Percentiles rank a stretch among this genome's conserved stretches.
These are phyloP conservation scores for Phasia obesa DNA, from an alignment of 2,888 invertebrate species.

Conservation along the genomic window DNA sequence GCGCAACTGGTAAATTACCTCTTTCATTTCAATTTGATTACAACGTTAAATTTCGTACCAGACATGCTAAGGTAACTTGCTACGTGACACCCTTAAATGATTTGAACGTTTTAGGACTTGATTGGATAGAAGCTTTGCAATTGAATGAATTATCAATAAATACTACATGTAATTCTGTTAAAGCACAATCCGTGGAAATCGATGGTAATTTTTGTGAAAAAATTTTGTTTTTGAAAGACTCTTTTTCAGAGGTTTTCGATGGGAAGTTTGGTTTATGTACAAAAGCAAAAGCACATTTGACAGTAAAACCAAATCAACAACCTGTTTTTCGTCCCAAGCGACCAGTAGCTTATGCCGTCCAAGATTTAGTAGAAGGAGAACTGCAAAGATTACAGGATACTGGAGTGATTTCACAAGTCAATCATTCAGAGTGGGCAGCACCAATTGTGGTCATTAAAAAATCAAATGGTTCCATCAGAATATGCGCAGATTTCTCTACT, in stretches of 20 bases:
- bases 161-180: too few species aligned
- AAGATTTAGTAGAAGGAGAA: constrained; percentile 67
- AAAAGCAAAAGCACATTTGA: too few species aligned
- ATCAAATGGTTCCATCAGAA: not conserved
- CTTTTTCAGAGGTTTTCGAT: constrained; percentile 65
- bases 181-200: too few species aligned
- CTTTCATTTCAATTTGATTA: constrained; percentile 56
- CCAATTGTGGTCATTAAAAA: too few species aligned
- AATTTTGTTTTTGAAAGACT: constrained; percentile 53
- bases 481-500: constrained; percentile 4
- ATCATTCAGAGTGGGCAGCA: constrained; percentile 61
- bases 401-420: too few species aligned
- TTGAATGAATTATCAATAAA: constrained; percentile 61
- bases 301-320: constrained; percentile 62
- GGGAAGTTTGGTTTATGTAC: constrained; percentile 56
- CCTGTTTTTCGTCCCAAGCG: constrained; percentile 69
- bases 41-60: constrained; percentile 29
- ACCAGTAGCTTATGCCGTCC: constrained; percentile 53
- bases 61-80: constrained; percentile 30
- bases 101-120: too few species aligned
- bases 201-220: too few species aligned
- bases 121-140: too few species aligned
- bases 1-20: constrained; percentile 61
- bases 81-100: constrained; percentile 60
- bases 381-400: too few species aligned